These are phyloP conservation scores for Colletes gigas DNA, from an alignment of 1,140 invertebrate species.

Conservation along the genomic window DNA sequence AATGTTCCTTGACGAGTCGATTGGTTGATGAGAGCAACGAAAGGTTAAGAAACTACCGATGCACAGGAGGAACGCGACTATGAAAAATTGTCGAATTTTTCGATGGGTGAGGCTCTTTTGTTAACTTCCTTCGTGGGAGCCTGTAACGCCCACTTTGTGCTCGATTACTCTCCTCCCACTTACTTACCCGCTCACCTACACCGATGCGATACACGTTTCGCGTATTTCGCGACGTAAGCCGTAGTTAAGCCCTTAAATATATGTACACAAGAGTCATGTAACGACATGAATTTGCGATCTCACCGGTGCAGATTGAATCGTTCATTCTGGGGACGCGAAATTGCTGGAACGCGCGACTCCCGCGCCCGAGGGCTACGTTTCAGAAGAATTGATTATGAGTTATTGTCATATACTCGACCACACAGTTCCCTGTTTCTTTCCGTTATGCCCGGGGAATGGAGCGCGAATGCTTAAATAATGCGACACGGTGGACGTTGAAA, in stretches of 20 bases:
- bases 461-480: background rate
- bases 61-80: background rate
- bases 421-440: background rate
- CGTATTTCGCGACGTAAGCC: conserved; percentile 45
- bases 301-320: conserved; percentile 55
- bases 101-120: conserved; percentile 45
- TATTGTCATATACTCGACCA: background rate
- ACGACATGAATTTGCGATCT: conserved; percentile 61
- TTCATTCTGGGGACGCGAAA: conserved; percentile 50
- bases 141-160: conserved; percentile 39
- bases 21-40: too few relatives aligned
- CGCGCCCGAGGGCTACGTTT: background rate
- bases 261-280: conserved; percentile 37
- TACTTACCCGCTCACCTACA: conserved; percentile 21
- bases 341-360: conserved; percentile 19
- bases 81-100: conserved; percentile 56
- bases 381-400: conserved; percentile 29
- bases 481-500: background rate
- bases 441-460: background rate
- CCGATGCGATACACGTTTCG: background rate
- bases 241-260: conserved; percentile 51
- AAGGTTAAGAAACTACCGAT: background rate
- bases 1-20: too few relatives aligned
- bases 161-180: conserved; percentile 29
- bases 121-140: conserved; percentile 30